These are phyloP conservation scores for Rynchops niger DNA, from an alignment of 2,113 vertebrate species.

Conservation along the genomic window DNA sequence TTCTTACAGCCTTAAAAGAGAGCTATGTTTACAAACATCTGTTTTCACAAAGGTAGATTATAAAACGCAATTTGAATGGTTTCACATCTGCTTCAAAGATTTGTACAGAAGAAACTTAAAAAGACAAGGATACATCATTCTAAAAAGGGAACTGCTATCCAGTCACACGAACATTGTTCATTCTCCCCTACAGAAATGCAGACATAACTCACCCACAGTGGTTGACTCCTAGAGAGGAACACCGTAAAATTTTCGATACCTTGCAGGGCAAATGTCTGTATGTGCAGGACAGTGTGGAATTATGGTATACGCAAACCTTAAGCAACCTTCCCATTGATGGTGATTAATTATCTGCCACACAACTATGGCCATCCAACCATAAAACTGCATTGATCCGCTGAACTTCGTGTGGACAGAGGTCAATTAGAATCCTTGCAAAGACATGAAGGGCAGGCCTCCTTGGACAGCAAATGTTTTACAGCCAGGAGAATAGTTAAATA, in stretches of 20 bases:
- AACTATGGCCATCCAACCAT: not conserved
- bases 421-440: not conserved
- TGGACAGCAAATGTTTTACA: not conserved
- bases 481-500: not conserved
- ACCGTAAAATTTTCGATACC: not conserved
- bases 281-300: constrained; percentile 68
- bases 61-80: constrained; percentile 26
- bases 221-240: constrained; percentile 1
- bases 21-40: not conserved
- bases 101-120: not conserved
- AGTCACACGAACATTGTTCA: constrained; percentile 19
- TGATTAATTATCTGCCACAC: constrained; percentile 64
- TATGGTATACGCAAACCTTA: constrained; percentile 41
- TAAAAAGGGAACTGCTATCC: constrained; percentile 26
- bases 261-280: constrained; percentile 48
- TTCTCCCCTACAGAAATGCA: constrained; percentile 42
- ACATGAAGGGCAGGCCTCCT: not conserved
- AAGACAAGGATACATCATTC: constrained; percentile 26
- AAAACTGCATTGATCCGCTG: constrained; percentile 25
- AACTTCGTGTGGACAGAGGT: not conserved
- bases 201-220: constrained; percentile 41
- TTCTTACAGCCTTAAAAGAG: not conserved
- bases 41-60: constrained; percentile 1
- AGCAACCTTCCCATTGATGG: not conserved
- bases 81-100: constrained; percentile 30